A percentile compares a stretch with the other conserved stretches of the same genome.
Conservation (phyloP, 2,888 invertebrate genomes). For the Frankliniella intonsa region DNA sequence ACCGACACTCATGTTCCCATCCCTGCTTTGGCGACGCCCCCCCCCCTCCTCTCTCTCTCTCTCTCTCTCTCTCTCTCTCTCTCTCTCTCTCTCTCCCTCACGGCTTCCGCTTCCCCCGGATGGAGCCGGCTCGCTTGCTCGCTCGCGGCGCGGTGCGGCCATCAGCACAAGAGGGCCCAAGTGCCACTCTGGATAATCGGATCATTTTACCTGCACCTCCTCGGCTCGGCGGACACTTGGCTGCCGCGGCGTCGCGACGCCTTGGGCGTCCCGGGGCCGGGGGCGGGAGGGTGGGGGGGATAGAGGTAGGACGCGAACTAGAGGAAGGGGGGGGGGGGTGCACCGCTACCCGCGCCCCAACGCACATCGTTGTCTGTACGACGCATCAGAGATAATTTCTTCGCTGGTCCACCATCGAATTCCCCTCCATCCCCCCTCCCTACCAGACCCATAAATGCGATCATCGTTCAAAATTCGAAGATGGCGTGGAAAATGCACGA, state of each 20-base stretch:
- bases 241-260: not conserved
- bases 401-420: too few species aligned
- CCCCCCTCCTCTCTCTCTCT: not conserved
- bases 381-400: too few species aligned
- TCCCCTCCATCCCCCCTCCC: too few species aligned
- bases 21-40: not conserved
- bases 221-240: not conserved
- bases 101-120: too few species aligned
- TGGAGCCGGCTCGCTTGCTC: too few species aligned
- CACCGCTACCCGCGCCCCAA: too few species aligned
- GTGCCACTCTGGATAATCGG: not conserved
- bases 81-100: too few species aligned
- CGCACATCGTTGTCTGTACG: too few species aligned
- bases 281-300: not conserved
- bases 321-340: too few species aligned
- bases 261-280: not conserved
- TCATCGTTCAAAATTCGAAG: too few species aligned
- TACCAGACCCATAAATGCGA: too few species aligned
- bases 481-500: too few species aligned
- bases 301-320: not conserved
- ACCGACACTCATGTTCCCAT: not conserved
- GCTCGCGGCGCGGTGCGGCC: not conserved
- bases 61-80: not conserved
- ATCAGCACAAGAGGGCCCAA: not conserved
- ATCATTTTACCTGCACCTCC: conserved; percentile 16